Conservation (phyloP, 2,797 vertebrate species). For the Molothrus aeneus region DNA sequence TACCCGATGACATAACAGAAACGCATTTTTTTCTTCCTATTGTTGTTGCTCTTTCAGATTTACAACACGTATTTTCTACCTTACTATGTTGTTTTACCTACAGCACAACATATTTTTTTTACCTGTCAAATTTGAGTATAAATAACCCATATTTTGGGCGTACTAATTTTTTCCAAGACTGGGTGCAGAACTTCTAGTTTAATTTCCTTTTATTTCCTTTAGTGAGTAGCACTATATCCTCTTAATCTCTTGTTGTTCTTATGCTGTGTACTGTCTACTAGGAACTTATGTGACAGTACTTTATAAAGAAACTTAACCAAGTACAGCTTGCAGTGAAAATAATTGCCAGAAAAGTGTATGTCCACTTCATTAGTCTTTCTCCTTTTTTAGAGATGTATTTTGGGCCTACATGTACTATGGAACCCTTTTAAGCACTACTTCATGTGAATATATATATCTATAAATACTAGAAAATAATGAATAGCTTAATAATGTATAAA, state of each 20-base stretch:
- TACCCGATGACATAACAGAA: rapidly evolving
- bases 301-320: too few relatives aligned
- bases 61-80: rapidly evolving
- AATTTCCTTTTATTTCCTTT: background rate
- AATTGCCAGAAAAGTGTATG: background rate
- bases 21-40: rapidly evolving
- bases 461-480: rapidly evolving
- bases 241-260: rapidly evolving
- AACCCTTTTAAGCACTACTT: rapidly evolving
- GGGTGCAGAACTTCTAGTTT: rapidly evolving
- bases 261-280: rapidly evolving
- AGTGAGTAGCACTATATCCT: rapidly evolving
- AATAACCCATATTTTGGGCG: rapidly evolving
- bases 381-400: rapidly evolving
- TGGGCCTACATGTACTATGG: too few relatives aligned
- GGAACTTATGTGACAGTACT: rapidly evolving
- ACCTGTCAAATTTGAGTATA: rapidly evolving
- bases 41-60: rapidly evolving
- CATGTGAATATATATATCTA: rapidly evolving
- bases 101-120: rapidly evolving
- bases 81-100: background rate
- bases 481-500: background rate
- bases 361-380: background rate
- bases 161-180: rapidly evolving
- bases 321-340: rapidly evolving